A percentile compares a stretch with the other conserved stretches of the same genome.
Conservation (phyloP, 2,113 vertebrate genomes). For the Recurvirostra avosetta region DNA sequence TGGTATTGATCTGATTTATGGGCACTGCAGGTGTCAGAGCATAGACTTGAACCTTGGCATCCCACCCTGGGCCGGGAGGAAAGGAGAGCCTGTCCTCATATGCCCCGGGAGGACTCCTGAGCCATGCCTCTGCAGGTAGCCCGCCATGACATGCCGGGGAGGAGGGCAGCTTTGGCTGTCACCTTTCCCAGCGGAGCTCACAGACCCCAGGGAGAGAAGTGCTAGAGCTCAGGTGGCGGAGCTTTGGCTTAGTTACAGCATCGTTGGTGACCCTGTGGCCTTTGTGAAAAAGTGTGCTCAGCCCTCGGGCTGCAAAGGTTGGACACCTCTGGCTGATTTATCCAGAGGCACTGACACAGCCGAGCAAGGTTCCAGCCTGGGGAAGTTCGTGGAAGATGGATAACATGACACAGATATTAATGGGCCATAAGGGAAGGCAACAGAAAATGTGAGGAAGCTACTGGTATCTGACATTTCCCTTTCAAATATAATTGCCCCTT, state of each 20-base stretch:
- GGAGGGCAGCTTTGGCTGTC: background rate
- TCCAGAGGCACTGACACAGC: background rate
- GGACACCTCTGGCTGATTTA: conserved; percentile 18
- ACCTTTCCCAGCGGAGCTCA: background rate
- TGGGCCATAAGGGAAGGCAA: background rate
- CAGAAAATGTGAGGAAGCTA: background rate
- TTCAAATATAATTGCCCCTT: background rate
- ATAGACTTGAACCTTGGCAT: background rate
- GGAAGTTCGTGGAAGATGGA: conserved; percentile 13
- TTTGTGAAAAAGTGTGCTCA: background rate
- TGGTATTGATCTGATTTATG: accelerated
- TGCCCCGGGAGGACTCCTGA: background rate
- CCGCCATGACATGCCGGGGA: accelerated
- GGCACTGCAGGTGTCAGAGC: background rate
- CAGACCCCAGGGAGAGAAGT: background rate
- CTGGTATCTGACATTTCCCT: background rate
- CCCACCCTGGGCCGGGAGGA: background rate
- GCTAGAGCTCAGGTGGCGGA: conserved; percentile 41
- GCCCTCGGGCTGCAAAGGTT: background rate
- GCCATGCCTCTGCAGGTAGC: background rate
- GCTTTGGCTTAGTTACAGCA: background rate
- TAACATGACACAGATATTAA: background rate
- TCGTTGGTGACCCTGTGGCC: background rate
- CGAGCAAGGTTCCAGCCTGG: background rate
- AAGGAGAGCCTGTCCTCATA: background rate